phyloP scores from a whole-genome alignment of 2,888 invertebrate species.

The Pemphredon lugubris region DNA sequence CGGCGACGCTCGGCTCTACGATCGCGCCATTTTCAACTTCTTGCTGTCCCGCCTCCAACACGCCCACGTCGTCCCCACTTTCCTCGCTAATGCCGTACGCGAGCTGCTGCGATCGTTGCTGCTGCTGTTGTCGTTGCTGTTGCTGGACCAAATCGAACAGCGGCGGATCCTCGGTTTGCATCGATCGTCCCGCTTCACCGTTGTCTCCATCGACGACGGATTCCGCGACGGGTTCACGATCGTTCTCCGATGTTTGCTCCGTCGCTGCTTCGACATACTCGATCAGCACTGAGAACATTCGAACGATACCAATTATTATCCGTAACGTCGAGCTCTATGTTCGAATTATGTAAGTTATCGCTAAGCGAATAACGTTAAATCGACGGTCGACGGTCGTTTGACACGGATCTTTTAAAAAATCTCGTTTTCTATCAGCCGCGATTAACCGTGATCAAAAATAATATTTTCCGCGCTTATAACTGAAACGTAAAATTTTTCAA shows the following conservation, averaged over 20 bases:
- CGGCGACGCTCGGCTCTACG: slow-evolving; percentile 64
- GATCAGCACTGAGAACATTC: slow-evolving; percentile 48
- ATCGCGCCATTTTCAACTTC: slow-evolving; percentile 79
- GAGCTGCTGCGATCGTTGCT: slow-evolving; percentile 64
- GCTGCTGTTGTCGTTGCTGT: slow-evolving; percentile 28
- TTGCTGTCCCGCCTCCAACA: slow-evolving; percentile 78
- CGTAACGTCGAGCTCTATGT: no score
- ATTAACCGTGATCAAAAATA: no score
- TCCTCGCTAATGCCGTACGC: slow-evolving; percentile 65
- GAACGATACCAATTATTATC: no score
- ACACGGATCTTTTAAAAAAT: no score
- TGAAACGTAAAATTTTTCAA: no score
- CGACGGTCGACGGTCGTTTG: no score
- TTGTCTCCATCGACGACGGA: slow-evolving; percentile 36
- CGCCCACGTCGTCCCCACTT: slow-evolving; percentile 78
- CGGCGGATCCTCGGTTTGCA: no score
- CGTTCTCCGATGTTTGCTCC: slow-evolving; percentile 30
- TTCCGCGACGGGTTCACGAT: slow-evolving; percentile 32
- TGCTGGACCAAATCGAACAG: slow-evolving; percentile 38
- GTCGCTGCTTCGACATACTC: slow-evolving; percentile 53
- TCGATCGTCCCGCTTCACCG: not conserved
- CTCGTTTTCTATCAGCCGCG: no score
- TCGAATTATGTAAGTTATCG: no score
- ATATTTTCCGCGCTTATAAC: no score
- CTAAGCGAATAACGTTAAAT: no score